These are phyloP conservation scores for Marronus borbonicus DNA, from an alignment of 2,888 invertebrate species.

Conservation along the genomic window DNA sequence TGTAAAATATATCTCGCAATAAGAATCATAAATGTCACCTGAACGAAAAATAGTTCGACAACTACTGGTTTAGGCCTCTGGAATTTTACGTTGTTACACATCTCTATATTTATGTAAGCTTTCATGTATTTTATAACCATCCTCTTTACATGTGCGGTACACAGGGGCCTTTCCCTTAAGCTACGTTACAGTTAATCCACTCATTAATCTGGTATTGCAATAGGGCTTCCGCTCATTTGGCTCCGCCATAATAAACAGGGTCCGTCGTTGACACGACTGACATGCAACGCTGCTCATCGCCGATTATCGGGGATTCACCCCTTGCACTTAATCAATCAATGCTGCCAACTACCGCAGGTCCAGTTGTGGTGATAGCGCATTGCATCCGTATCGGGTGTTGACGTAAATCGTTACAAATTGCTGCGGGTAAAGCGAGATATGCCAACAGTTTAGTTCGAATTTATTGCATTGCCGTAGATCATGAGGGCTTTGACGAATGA, in stretches of 20 bases:
- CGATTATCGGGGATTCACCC: constrained; percentile 10
- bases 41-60: neutral
- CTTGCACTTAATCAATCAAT: constrained; percentile 29
- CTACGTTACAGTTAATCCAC: neutral
- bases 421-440: neutral
- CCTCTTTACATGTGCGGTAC: neutral
- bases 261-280: neutral
- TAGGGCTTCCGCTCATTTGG: neutral
- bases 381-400: constrained; percentile 2
- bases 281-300: neutral
- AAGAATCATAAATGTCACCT: neutral
- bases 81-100: no score
- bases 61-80: no score
- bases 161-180: neutral
- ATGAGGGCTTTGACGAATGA: no score
- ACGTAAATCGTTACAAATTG: constrained; percentile 9
- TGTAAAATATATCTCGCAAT: no score
- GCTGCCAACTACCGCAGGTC: constrained; percentile 6
- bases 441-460: neutral
- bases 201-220: neutral
- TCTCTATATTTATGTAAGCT: no score
- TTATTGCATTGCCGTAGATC: no score
- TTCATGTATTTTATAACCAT: no score
- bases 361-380: constrained; percentile 16
- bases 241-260: neutral